These are phyloP conservation scores for Gymnothorax reevesii DNA, from an alignment of 2,797 vertebrate genomes.

Conservation along the genomic window DNA sequence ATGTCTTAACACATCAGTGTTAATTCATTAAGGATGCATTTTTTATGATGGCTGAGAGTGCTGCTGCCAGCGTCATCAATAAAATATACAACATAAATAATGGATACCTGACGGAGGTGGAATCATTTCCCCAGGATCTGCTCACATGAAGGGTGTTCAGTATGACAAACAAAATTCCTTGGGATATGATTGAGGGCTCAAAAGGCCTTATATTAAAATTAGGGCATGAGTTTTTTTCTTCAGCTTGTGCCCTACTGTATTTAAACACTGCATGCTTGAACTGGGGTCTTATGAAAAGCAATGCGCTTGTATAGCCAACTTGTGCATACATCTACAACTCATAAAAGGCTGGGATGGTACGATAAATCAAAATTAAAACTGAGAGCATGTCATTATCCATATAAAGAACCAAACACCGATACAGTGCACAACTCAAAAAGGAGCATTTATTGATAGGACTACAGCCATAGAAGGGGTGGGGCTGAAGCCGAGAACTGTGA, in stretches of 20 bases:
- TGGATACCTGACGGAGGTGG: not conserved
- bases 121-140: not conserved
- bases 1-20: not conserved
- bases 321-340: too few species aligned
- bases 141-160: not conserved
- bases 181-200: not conserved
- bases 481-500: too few species aligned
- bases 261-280: not conserved
- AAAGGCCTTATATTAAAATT: not conserved
- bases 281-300: not conserved
- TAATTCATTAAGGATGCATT: constrained; percentile 2
- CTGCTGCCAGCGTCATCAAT: not conserved
- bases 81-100: not conserved
- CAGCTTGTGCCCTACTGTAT: not conserved
- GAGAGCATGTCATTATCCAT: too few species aligned
- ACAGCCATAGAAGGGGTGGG: too few species aligned
- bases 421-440: too few species aligned
- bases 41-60: not conserved
- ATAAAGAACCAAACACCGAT: too few species aligned
- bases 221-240: not conserved
- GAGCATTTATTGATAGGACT: too few species aligned
- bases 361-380: too few species aligned
- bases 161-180: not conserved
- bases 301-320: too few species aligned
- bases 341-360: too few species aligned